These are phyloP conservation scores for Branchinecta lindahli DNA, from an alignment of 1,140 invertebrate species.

Conservation along the genomic window DNA sequence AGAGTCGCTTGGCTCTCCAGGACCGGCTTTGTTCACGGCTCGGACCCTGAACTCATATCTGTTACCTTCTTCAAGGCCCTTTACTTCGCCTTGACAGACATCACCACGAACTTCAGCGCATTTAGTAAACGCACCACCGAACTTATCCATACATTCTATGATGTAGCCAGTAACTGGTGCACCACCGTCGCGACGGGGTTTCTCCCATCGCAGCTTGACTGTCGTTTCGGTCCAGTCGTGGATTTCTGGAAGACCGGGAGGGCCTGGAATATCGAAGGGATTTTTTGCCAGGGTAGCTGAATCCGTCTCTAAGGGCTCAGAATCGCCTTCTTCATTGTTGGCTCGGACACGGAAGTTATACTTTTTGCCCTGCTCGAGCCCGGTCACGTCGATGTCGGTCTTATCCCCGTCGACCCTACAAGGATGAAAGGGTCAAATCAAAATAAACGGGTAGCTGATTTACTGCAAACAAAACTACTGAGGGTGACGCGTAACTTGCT, in stretches of 20 bases:
- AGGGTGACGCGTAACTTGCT: too few relatives aligned
- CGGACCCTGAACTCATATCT: slow-evolving; percentile 87
- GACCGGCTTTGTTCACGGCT: slow-evolving; percentile 90
- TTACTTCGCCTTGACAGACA: slow-evolving; percentile 61
- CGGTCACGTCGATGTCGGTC: slow-evolving; percentile 67
- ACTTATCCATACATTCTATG: slow-evolving; percentile 69
- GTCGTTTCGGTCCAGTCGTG: slow-evolving; percentile 82
- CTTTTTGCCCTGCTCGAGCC: slow-evolving; percentile 76
- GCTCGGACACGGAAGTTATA: slow-evolving; percentile 92
- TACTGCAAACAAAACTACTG: too few relatives aligned
- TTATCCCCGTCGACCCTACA: slow-evolving; percentile 57
- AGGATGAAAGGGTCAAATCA: slow-evolving; percentile 28
- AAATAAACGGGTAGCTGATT: too few relatives aligned
- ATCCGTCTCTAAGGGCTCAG: slow-evolving; percentile 76
- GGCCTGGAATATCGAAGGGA: slow-evolving; percentile 75
- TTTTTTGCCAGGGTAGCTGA: slow-evolving; percentile 80
- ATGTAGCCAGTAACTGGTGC: slow-evolving; percentile 89
- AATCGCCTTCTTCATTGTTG: slow-evolving; percentile 88
- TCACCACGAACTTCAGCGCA: slow-evolving; percentile 61
- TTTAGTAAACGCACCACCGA: slow-evolving; percentile 43
- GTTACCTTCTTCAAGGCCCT: slow-evolving; percentile 78
- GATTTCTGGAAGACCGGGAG: slow-evolving; percentile 82
- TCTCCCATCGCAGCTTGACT: slow-evolving; percentile 90
- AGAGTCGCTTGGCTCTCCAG: slow-evolving; percentile 82
- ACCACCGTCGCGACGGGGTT: slow-evolving; percentile 84